These are phyloP conservation scores for Ethmia dodecea DNA, from an alignment of 2,888 invertebrate genomes.

Conservation along the genomic window DNA sequence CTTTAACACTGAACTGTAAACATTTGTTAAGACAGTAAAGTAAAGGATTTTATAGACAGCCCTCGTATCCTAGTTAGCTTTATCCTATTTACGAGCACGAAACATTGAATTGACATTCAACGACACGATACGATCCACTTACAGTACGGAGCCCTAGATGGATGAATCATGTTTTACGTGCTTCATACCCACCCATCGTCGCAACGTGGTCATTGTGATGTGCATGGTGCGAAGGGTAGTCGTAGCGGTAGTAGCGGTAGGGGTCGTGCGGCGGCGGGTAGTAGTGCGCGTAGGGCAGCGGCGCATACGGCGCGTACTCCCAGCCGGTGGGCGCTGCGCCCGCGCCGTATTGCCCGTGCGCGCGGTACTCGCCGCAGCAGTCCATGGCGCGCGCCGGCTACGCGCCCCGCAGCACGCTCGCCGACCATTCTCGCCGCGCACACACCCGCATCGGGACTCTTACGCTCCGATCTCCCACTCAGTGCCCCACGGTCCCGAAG, in stretches of 20 bases:
- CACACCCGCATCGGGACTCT: slow-evolving; percentile 41
- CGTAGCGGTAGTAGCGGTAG: slow-evolving; percentile 69
- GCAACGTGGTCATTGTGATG: slow-evolving; percentile 63
- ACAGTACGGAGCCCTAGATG: too few species aligned
- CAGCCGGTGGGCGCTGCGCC: slow-evolving; percentile 37
- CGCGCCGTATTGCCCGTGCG: slow-evolving; percentile 43
- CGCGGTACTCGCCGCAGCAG: slow-evolving; percentile 72
- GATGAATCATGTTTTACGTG: too few species aligned
- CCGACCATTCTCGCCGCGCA: slow-evolving; percentile 45
- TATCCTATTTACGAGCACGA: too few species aligned
- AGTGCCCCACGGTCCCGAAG: too few species aligned
- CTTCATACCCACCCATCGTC: slow-evolving; percentile 66
- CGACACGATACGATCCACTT: too few species aligned
- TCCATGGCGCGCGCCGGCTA: slow-evolving; percentile 64
- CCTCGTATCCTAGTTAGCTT: too few species aligned
- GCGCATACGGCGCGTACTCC: slow-evolving; percentile 56
- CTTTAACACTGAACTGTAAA: too few species aligned
- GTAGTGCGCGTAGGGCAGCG: slow-evolving; percentile 34
- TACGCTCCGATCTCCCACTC: too few species aligned
- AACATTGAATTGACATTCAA: too few species aligned
- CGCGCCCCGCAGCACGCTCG: slow-evolving; percentile 38
- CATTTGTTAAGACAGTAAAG: too few species aligned
- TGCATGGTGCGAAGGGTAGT: slow-evolving; percentile 59
- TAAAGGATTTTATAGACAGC: too few species aligned
- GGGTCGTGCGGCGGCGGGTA: slow-evolving; percentile 53